Base-by-base conservation (phyloP, 2,888 invertebrate genomes). In the Ophion slaviceki region DNA sequence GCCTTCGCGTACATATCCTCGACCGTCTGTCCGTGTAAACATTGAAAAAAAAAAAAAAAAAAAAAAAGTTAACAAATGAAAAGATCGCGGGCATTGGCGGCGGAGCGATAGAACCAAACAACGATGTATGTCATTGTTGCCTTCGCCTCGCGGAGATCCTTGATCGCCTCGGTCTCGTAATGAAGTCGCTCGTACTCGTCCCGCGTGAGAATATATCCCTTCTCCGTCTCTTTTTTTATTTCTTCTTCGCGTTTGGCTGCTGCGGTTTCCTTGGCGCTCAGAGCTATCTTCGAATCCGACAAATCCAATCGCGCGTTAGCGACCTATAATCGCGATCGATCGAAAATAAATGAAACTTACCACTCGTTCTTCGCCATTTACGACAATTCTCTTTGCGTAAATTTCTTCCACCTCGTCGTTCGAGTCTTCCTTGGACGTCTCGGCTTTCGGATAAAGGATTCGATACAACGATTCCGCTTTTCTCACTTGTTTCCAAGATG, bases 1-100 rank as follows among this genome's bases (percentile, higher is more conserved):
- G 96, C 96, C 88, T 96, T 93, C 14, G 94, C 93, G 91, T 97
- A 96, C 89, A 97, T 94, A 90, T 96, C 96, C 89, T 96, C 96
- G 72, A 97, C 96, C 3, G 95, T 96, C 96, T 96, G 95, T 11
- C n/a, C 14, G 20, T 0, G 61, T n/a, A 20, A 61, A 59, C 20
- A 1, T 3, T 2, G 4, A 59, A 59, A 59, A 24, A 1, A 64
- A 76, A 53, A 76, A 59, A n/a, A n/a, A n/a, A 59, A 59, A 59
- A 24, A 1, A 64, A 76, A 53, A 76, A 59, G 17, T 11, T 8
- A 78, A 67, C 2, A 67, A 28, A 20, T 68, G 57, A 17, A 68
- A 67, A 76, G 20, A 40, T 47, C 14, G 32, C 47, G 8, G 0
- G 47, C 2, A 14, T 47, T 3, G 14, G 14, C 14, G 11, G 0